Evolutionary conservation across 2,113 vertebrate genomes (phyloP).

Genomic region (Tringa solitaria): DNA sequence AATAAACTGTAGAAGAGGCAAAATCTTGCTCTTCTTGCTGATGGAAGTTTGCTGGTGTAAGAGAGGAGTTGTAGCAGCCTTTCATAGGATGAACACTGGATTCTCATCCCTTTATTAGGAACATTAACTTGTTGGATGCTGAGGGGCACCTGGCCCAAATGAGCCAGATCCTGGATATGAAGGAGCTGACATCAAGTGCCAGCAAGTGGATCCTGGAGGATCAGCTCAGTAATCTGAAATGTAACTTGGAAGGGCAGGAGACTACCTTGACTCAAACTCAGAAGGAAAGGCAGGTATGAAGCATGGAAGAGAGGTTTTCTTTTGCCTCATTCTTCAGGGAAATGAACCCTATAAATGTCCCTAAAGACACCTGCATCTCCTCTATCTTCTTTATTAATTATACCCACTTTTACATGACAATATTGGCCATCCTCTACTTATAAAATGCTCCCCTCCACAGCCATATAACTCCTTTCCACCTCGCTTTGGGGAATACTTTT

Average conservation of each 20-base stretch:
- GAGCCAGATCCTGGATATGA: conserved; percentile 32
- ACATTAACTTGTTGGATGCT: conserved; percentile 27
- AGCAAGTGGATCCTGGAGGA: conserved; percentile 37
- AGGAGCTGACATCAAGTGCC: background rate
- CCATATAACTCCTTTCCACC: background rate
- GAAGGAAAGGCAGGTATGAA: conserved; percentile 60
- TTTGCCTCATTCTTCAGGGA: background rate
- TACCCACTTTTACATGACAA: background rate
- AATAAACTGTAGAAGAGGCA: background rate
- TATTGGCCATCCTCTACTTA: background rate
- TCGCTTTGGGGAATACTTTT: background rate
- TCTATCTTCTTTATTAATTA: background rate
- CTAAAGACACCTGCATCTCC: background rate
- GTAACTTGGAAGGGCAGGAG: conserved; percentile 55
- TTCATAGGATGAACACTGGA: background rate
- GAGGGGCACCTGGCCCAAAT: conserved; percentile 43
- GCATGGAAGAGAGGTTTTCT: background rate
- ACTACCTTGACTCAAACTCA: conserved; percentile 41
- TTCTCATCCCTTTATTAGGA: background rate
- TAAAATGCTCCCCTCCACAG: background rate
- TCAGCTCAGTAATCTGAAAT: conserved; percentile 44
- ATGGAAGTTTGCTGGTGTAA: background rate
- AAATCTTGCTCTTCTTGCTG: background rate
- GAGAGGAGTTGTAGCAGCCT: background rate
- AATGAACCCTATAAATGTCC: background rate